Base-by-base conservation (phyloP, 1,140 invertebrate species). In the Drosophila gunungcola region DNA sequence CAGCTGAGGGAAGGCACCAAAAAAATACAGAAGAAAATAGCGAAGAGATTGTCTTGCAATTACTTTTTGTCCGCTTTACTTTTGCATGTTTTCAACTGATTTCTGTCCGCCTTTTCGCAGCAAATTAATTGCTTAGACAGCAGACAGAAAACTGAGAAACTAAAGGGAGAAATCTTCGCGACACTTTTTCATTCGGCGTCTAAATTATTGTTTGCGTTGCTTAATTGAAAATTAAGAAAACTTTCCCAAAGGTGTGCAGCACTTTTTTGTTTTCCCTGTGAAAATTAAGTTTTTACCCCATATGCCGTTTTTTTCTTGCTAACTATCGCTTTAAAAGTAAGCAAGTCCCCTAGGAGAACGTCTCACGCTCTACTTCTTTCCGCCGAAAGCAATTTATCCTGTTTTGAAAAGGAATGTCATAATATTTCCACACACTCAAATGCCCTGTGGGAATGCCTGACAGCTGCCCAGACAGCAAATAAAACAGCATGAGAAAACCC, bases 211-310 rank as follows among this genome's bases (percentile, higher is more conserved):
- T 73, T 73, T 73, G 65, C 63, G 61, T 79, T 61, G 63, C 62
- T 78, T 85, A 85, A 85, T 85, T 85, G 81, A 85, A 85, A 85
- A 80, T 85, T 85, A 78, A 72, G 63, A 60, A 69, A 85, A 85
- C 25, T 73, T 51, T 55, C 39, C 34, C 68, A 29, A 34, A 72
- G 62, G 67, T 70, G 62, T 38, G 10, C 12, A 16, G 36, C 42
- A 54, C 38, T 34, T 70, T 39, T 69, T 54, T 69, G 62, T 68
- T 69, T 68, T 68, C 39, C 5, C 29, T 9, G 3, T 3, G 34
- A 51, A 58, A 38, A 34, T 39, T 51, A 73, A 74, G 25, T 73
- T 73, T 43, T 6, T 32, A 29, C 7, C 34, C 27, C 12, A 56
- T n/a, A 38, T 21, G 27, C 36, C 3, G 7, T 12, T 11, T 51